Percentiles rank a stretch among this genome's conserved stretches.
Evolutionary conservation across 2,797 vertebrate genomes (phyloP).

Genomic region (Lepidocolaptes lacrymiger): DNA sequence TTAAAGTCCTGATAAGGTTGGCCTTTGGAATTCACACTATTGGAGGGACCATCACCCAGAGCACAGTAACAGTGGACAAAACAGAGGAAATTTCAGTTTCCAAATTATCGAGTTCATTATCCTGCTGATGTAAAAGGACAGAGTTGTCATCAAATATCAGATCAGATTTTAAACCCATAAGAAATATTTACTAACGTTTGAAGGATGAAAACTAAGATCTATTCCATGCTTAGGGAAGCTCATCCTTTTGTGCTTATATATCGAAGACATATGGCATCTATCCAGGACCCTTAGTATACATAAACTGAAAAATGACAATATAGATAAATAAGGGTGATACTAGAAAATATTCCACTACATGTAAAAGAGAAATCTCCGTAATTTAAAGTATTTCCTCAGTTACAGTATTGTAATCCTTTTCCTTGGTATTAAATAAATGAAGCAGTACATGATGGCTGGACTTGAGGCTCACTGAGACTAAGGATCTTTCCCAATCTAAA

Average conservation of each 20-base stretch:
- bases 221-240: not conserved
- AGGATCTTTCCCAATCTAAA: too few relatives aligned
- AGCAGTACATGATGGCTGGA: too few relatives aligned
- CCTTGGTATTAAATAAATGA: too few relatives aligned
- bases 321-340: too few relatives aligned
- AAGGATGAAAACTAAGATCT: not conserved
- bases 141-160: not conserved
- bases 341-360: too few relatives aligned
- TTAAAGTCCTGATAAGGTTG: not conserved
- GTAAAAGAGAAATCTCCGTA: too few relatives aligned
- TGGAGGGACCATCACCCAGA: not conserved
- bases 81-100: not conserved
- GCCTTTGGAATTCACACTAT: not conserved
- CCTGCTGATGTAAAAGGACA: not conserved
- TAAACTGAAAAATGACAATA: constrained; percentile 1
- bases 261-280: not conserved
- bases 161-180: not conserved
- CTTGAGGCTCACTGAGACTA: too few relatives aligned
- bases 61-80: not conserved
- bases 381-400: too few relatives aligned
- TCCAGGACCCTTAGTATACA: not conserved
- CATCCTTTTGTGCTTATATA: not conserved
- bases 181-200: not conserved
- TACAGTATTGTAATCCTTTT: too few relatives aligned
- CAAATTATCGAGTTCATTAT: not conserved